A percentile compares a stretch with the other conserved stretches of the same genome.
Evolutionary conservation across 2,113 vertebrate species (phyloP).

Genomic region (Halichoerus grypus): DNA sequence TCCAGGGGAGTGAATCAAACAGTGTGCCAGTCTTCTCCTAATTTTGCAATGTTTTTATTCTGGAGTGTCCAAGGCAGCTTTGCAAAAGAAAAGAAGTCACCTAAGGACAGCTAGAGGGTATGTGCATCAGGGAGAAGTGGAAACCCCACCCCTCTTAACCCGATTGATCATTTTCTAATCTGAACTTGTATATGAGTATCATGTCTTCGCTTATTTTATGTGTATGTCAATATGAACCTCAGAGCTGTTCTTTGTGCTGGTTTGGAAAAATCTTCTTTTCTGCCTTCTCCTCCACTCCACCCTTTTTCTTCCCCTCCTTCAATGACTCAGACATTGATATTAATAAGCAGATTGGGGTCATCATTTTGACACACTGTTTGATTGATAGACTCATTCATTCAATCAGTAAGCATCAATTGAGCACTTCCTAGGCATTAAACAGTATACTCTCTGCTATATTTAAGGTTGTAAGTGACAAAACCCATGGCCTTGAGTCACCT

Average conservation of each 20-base stretch:
- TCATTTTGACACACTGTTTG: background rate
- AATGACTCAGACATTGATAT: background rate
- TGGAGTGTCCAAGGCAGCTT: background rate
- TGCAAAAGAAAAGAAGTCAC: slow-evolving; percentile 54
- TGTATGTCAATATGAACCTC: background rate
- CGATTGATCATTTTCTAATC: slow-evolving; percentile 4
- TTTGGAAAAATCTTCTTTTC: background rate
- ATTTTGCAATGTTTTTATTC: slow-evolving; percentile 41
- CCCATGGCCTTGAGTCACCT: background rate
- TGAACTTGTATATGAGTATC: background rate
- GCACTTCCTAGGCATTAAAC: background rate
- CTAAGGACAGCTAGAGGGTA: background rate
- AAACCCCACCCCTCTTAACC: background rate
- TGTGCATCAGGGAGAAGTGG: background rate
- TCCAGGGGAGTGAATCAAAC: slow-evolving; percentile 49
- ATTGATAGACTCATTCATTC: background rate
- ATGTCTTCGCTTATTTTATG: background rate
- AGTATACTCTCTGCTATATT: background rate
- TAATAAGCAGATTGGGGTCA: background rate
- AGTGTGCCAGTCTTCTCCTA: background rate
- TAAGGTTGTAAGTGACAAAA: background rate
- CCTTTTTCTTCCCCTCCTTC: background rate
- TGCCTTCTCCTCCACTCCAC: background rate
- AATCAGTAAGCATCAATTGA: slow-evolving; percentile 4
- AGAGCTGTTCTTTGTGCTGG: background rate